Base-by-base conservation (phyloP, 2,797 vertebrate genomes). In the Acipenser ruthenus region DNA sequence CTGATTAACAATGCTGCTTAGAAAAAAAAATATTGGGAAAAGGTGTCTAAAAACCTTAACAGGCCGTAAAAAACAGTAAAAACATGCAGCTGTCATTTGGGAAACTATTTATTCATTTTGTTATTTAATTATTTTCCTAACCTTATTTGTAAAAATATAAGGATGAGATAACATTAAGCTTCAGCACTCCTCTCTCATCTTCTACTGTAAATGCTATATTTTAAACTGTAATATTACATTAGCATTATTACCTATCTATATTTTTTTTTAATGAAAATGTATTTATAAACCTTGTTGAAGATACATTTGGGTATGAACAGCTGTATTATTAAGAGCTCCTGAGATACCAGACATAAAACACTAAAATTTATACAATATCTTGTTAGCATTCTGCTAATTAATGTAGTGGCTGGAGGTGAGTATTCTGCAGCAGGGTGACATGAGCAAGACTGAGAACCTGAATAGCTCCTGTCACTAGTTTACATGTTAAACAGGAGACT, bases 401-500 rank as follows among this genome's bases (percentile, higher is more conserved):
- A 51, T 65, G 23, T 37, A 37, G 23, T n/a, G 10, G 18, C 60
- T 62, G 60, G 10, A 62, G 51, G 15, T 50, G 58, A 65, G 49
- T 0, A 55, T 13, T 49, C 2, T 50, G 15, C 2, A 8, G 49
- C 18, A 12, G 12, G 37, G 50, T 50, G 56, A 67, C 10, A 50
- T 67, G n/a, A 67, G 49, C 47, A 49, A 18, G 60, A 23, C 60
- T 37, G 47, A 18, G 47, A 10, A 48, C 12, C 8, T 37, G 47
- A 62, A 48, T 62, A 15, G 23, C 60, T 62, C 7, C 12, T 69
- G 37, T 65, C 23, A 37, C 62, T 62, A 60, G 49, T 18, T 60
- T 65, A 63, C 51, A 67, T 59, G 63, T 68, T 53, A 65, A 72
- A 69, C 12, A 64, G 61, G 23, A 11, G 63, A 37, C 68, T 52